Evolutionary conservation across 2,797 vertebrate genomes (phyloP).

Genomic region (Sebastes itinus): DNA sequence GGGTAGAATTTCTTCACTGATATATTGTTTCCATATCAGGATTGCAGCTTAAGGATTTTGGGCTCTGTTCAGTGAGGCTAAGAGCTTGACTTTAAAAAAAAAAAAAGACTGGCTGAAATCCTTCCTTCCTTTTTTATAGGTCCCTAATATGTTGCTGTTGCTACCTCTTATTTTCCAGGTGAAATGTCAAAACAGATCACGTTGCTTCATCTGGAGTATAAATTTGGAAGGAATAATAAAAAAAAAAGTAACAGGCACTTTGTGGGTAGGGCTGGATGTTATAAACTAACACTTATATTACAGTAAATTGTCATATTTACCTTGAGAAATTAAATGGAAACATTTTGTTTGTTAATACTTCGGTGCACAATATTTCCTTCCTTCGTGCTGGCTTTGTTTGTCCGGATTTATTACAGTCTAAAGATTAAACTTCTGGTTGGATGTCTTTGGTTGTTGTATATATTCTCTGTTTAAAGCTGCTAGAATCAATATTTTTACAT

Average conservation of each 20-base stretch:
- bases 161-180: constrained; percentile 5
- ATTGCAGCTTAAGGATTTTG: background rate
- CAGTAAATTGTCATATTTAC: background rate
- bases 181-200: constrained; percentile 13
- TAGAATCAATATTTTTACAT: background rate
- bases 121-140: constrained; percentile 18
- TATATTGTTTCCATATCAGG: constrained; percentile 29
- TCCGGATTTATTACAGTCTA: background rate
- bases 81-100: background rate
- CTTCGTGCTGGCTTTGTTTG: background rate
- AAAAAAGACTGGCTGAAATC: background rate
- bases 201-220: background rate
- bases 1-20: constrained; percentile 22
- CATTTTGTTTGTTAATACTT: background rate
- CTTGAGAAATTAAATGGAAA: background rate
- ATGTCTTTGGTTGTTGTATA: background rate
- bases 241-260: background rate
- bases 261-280: background rate
- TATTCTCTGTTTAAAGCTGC: background rate
- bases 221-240: background rate
- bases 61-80: background rate
- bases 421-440: background rate
- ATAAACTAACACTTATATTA: background rate
- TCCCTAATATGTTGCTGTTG: constrained; percentile 11
- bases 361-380: background rate